These are phyloP conservation scores for Bradypodion ventrale DNA, from an alignment of 2,797 vertebrate species.

Conservation along the genomic window DNA sequence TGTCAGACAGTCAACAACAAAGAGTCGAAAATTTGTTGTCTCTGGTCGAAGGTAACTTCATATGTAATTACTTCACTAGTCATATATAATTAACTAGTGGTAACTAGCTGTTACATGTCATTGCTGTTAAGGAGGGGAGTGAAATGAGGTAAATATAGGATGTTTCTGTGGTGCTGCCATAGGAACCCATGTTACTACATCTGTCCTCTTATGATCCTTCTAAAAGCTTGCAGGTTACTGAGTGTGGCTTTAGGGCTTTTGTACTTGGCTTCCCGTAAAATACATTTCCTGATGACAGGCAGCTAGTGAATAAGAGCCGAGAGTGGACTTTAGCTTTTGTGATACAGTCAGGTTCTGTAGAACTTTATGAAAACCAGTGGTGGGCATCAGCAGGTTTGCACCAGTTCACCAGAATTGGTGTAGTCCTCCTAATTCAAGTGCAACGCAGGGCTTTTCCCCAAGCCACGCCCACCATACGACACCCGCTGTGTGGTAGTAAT, in stretches of 20 bases:
- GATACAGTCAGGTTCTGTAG: background rate
- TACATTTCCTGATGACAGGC: background rate
- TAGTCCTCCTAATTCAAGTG: no score
- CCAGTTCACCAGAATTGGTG: no score
- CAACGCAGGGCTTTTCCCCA: no score
- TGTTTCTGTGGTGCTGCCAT: background rate
- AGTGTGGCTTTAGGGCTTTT: background rate
- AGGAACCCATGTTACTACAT: background rate
- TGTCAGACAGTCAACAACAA: background rate
- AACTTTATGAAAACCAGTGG: background rate
- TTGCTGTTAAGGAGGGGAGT: background rate
- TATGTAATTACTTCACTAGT: background rate
- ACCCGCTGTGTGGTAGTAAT: no score
- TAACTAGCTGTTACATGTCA: background rate
- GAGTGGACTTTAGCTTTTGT: background rate
- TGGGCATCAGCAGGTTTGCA: no score
- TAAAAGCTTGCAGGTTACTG: background rate
- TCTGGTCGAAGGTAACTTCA: background rate
- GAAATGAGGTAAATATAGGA: background rate
- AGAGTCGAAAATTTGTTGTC: background rate
- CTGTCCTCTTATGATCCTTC: background rate
- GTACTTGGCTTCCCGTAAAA: background rate
- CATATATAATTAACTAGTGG: background rate
- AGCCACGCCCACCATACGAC: no score
- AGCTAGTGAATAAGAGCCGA: no score